Base-by-base conservation (phyloP, 1,140 invertebrate genomes). In the Bombyx mandarina region DNA sequence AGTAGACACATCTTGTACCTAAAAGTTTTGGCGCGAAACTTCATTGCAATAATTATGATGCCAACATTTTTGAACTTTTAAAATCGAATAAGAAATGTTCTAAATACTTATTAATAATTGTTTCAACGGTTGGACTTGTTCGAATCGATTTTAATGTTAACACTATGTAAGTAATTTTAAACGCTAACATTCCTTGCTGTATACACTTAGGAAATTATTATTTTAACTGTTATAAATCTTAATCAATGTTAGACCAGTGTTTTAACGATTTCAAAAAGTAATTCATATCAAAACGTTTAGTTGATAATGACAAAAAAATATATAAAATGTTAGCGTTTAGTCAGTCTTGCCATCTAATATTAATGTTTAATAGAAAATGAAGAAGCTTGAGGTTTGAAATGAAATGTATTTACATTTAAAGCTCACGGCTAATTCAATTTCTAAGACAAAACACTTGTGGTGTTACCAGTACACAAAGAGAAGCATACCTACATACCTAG, bases 1-100 rank as follows among this genome's bases (percentile, higher is more conserved):
- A 85, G 81, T 86, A 86, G 83, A 76, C 78, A 78, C 81, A 81
- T 77, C 71, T 83, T 79, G 83, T 81, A 84, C 76, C 80, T 86
- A 82, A 79, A 65, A 69, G 62, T 76, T 77, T 82, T 70, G 80
- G 75, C 69, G 72, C 73, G 75, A 75, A 75, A 76, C 69, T 76
- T 78, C 60, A 64, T 86, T 85, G 83, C 81, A 86, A 86, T 86
- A 86, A 86, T 79, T 73, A 74, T 73, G 77, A 86, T 85, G 83
- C 82, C 80, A 85, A 86, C 73, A 67, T 78, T 74, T 79, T 71
- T 75, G 67, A 80, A 80, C 66, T 82, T 66, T 69, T 63, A 71
- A 75, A 73, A 69, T 69, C 68, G 70, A 71, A 65, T 75, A 74
- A 75, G 66, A 77, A 73, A 74, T 68, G 66, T 65, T 74, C 69